Evolutionary conservation across 2,888 invertebrate species (phyloP), one percentile per base, ranked within the genome.

Genomic region (Caenorhabditis panamensis): DNA sequence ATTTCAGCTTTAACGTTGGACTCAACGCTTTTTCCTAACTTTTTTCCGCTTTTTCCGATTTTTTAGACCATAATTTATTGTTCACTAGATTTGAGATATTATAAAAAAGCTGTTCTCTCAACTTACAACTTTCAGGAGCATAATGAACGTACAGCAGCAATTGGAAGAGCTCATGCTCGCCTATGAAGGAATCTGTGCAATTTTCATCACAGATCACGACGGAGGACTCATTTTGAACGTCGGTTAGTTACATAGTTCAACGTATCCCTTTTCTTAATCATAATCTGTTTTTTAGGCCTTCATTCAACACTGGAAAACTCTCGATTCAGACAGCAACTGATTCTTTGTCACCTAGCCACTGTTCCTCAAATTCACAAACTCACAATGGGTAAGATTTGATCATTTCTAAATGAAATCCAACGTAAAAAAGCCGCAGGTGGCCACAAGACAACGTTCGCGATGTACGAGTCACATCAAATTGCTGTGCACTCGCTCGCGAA

Each of bases 141-240:
- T 47, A 16, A 81, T 84, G 72, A 77, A 82, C 47, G 77, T 82
- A 0, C 67, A 64, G 41, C 82, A 77, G 61, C 37, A 64, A 31
- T 62, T 84, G 24, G 77, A 84, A 63, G 82, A 84, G 67, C 51
- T 84, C 11, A 73, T 82, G 71, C 64, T 80, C 18, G 26, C 75
- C 1, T 76, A 68, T 24, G 79, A 82, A 61, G 84, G 84, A 18
- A 59, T 80, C 2, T 80, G 82, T 24, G 76, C 85, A 11, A 82
- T 85, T 24, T 84, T 85, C 53, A 72, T 85, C 68, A 84, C 82
- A 24, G 86, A 86, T 64, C 72, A 66, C 44, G 84, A 84, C 26
- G 84, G 84, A 18, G 84, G 75, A 26, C 37, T 82, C 8, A 59
- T 84, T 56, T 2, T 72, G 26, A 69, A 69, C 31, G 71, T 78